Evolutionary conservation across 2,888 invertebrate genomes (phyloP), one percentile per base, ranked within the genome.

Genomic region (Sussaba pulchella): DNA sequence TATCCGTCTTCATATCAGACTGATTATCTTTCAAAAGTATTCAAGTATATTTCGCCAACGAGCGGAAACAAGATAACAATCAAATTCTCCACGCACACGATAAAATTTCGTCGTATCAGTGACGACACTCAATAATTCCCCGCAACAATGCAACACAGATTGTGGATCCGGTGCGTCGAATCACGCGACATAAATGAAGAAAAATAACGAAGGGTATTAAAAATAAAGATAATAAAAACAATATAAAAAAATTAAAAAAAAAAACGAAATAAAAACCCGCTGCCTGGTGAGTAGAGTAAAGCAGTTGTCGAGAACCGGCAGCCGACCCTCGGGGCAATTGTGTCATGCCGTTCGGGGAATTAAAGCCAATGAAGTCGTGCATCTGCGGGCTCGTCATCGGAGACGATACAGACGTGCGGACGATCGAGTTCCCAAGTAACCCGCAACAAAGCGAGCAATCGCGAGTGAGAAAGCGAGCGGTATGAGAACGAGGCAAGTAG

Each of bases 351-450:
- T 78, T 70, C 70, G 47, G 73, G 71, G 81, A 83, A 83, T 83
- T 83, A 83, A 70, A 76, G 81, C 76, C 83, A 83, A 83, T 83
- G 81, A 81, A 83, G 83, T 76, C 81, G 69, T 83, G 83, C 83
- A 83, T 83, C 83, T 83, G 83, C 83, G 61, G 54, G 77, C 76
- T 80, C 63, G 80, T 80, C 72, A 73, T 73, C 64, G 64, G 71
- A 77, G 70, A 73, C 45, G 67, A 63, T 74, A 59, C 10, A 57
- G 57, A 26, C 43, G 26, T 41, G 57, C 73, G 73, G 43, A 57
- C 69, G 73, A 57, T 26, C 52, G 36, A 69, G 67, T 45, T 26
- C 72, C 41, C 47, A 24, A 39, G 47, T 36, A 21, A 45, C 39
- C 21, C 47, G 57, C 24, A 52, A 39, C 52, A 50, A 19, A 10